phyloP scores from a whole-genome alignment of 2,113 vertebrate species.

The Sialia sialis region DNA sequence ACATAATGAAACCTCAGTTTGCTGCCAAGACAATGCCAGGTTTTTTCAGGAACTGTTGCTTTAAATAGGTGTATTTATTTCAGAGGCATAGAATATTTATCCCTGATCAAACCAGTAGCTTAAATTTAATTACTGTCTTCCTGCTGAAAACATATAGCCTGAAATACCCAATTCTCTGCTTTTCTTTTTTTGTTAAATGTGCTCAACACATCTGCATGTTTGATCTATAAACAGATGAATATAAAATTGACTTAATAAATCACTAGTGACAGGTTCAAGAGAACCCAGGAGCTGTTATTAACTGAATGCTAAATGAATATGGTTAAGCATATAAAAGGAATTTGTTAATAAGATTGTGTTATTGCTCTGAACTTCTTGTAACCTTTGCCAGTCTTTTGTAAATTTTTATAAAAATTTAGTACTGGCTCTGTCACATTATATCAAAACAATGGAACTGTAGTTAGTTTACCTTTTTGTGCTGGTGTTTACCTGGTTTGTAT shows the following conservation, averaged over 20 bases:
- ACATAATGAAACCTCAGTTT: neutral
- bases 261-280: slow-evolving; percentile 66
- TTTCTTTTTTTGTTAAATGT: slow-evolving; percentile 40
- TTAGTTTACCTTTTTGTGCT: slow-evolving; percentile 4
- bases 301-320: slow-evolving; percentile 46
- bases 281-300: slow-evolving; percentile 46
- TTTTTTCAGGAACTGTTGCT: neutral
- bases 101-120: slow-evolving; percentile 45
- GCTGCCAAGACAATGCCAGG: neutral
- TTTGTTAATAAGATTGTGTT: slow-evolving; percentile 32
- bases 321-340: slow-evolving; percentile 20
- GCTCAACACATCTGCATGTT: slow-evolving; percentile 53
- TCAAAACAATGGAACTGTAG: neutral
- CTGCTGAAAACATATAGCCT: slow-evolving; percentile 11
- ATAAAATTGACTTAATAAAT: slow-evolving; percentile 75
- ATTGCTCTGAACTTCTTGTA: slow-evolving; percentile 19
- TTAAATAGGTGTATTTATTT: slow-evolving; percentile 70
- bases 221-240: slow-evolving; percentile 76
- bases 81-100: slow-evolving; percentile 37
- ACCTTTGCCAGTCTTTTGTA: slow-evolving; percentile 17
- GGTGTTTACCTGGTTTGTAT: neutral
- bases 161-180: neutral
- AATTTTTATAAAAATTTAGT: slow-evolving; percentile 44
- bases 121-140: slow-evolving; percentile 67
- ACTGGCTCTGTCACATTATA: neutral